phyloP scores from a whole-genome alignment of 2,888 invertebrate species.

The Papilio demoleus region DNA sequence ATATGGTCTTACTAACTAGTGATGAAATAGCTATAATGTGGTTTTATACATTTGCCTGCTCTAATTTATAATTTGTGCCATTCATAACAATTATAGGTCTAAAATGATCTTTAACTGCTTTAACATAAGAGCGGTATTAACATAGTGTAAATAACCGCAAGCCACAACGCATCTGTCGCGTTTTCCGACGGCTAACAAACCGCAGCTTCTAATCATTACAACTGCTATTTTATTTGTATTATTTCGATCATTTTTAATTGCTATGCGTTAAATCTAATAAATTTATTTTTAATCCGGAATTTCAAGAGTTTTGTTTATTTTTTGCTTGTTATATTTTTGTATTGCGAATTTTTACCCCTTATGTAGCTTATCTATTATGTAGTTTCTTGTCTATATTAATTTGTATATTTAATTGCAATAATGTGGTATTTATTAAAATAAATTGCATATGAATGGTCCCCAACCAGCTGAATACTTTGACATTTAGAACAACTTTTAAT shows the following conservation, averaged over 20 bases:
- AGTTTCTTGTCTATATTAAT: too few relatives aligned
- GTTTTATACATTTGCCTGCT: conserved; percentile 42
- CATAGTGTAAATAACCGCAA: conserved; percentile 55
- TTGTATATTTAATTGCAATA: too few relatives aligned
- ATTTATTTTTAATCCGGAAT: too few relatives aligned
- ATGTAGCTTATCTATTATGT: too few relatives aligned
- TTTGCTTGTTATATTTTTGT: too few relatives aligned
- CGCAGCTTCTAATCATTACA: conserved; percentile 53
- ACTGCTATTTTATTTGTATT: conserved; percentile 23
- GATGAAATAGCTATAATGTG: conserved; percentile 17
- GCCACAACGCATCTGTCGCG: conserved; percentile 68
- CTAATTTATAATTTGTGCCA: conserved; percentile 15
- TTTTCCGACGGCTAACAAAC: conserved; percentile 59
- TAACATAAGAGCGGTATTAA: conserved; percentile 37
- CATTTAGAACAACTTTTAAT: not conserved
- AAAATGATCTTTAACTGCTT: conserved; percentile 23
- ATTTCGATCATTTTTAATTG: not conserved
- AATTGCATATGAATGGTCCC: too few relatives aligned
- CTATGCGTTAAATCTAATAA: not conserved
- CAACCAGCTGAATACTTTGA: too few relatives aligned
- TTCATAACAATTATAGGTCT: conserved; percentile 7
- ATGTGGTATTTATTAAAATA: too few relatives aligned
- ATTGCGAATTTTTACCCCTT: too few relatives aligned
- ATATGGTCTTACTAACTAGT: not conserved
- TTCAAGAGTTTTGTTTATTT: too few relatives aligned